Evolutionary conservation across 2,888 invertebrate species (phyloP), one percentile per base, ranked within the genome.

Genomic region (Cryptocheilus praepositus): DNA sequence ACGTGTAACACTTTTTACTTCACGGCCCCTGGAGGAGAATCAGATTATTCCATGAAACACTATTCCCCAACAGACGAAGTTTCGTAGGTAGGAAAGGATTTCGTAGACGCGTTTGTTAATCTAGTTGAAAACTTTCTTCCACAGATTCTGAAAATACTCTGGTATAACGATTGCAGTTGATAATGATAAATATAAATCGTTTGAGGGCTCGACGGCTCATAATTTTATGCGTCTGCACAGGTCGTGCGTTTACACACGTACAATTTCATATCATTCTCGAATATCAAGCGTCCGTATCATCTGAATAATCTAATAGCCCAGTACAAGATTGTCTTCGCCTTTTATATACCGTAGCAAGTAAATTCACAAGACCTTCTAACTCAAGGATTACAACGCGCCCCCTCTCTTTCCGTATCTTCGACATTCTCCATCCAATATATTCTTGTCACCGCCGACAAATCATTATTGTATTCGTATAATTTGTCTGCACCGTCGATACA

Each of bases 291-390:
- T 28, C 28, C 28, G 7, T 28, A 28, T 28, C 7, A 36, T 36
- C 36, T 36, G 8, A 28, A 8, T 2, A 18, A 0, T n/a, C 53
- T 53, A 53, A 21, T 15, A 53, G 4, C 16, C 28, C 28, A 64
- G 45, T 51, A 19, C 44, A 64, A 58, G n/a, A 52, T 53, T 51
- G 43, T 18, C n/a, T 28, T 13, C 36, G 22, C 44, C 21, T 16
- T 28, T 60, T 28, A 45, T 53, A 21, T 57, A 65, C 43, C 64
- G 51, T 36, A 36, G n/a, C 11, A 36, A 36, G 56, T 63, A 56
- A 71, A 68, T 68, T 60, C 61, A 36, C 54, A 52, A 63, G 51
- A 67, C 64, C 67, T 70, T 70, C 56, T 69, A 36, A 36, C 45
- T 56, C 64, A 69, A 69, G 57, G 57, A 66, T 71, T 28, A 25